Percentiles rank a stretch among this genome's conserved stretches.
Conservation (phyloP, 2,797 vertebrate species). For the Spinus olivaceus region DNA sequence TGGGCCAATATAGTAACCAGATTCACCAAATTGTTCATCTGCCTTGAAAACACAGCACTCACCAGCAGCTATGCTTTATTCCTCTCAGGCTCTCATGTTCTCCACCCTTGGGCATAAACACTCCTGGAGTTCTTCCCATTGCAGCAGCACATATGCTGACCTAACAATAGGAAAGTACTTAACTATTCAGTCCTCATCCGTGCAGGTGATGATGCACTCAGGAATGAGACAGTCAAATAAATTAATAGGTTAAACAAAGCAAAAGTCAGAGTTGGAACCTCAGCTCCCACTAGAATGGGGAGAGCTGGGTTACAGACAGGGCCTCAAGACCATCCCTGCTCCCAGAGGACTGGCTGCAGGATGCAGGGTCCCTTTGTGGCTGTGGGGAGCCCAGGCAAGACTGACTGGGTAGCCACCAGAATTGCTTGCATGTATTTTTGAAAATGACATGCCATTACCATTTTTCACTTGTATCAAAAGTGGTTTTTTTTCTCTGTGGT, state of each 20-base stretch:
- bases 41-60: neutral
- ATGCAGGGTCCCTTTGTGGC: neutral
- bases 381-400: neutral
- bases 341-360: neutral
- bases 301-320: neutral
- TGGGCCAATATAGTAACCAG: neutral
- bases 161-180: neutral
- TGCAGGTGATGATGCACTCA: neutral
- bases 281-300: neutral
- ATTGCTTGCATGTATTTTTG: neutral
- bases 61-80: neutral
- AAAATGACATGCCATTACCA: neutral
- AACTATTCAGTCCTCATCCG: neutral
- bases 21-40: neutral
- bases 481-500: neutral
- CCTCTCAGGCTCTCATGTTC: neutral
- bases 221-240: neutral
- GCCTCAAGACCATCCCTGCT: neutral
- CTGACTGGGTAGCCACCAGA: neutral
- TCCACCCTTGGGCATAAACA: neutral
- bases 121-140: neutral
- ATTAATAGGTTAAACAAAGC: neutral
- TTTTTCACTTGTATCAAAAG: neutral
- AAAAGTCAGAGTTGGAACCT: neutral
- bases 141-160: neutral